Base-by-base conservation (phyloP, 2,797 vertebrate species). In the Argentina silus region DNA sequence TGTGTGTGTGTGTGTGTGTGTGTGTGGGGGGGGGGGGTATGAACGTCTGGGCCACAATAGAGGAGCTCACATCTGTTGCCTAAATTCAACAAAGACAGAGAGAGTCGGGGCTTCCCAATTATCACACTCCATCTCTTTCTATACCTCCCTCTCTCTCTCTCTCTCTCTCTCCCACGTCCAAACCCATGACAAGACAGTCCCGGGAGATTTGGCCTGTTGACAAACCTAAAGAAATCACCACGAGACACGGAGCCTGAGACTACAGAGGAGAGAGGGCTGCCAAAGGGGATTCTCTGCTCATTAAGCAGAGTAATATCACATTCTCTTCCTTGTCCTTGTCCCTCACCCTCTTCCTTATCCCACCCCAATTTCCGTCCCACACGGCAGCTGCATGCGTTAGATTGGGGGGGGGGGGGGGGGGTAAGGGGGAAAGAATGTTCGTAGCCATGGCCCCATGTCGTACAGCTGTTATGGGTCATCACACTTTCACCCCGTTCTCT, bases 291-390 rank as follows among this genome's bases (percentile, higher is more conserved):
- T 82, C 59, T 79, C 36, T 60, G 73, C 69, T 86, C 81, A 83
- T 88, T 74, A 85, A 55, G 60, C 70, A 77, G 61, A 23, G 71
- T 82, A 75, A 81, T 75, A 75, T 81, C 74, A 64, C 47, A 80
- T 75, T 80, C 81, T 80, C 66, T 10, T 63, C 77, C 50, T 78
- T 74, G 60, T 77, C 50, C 78, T 75, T 73, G 50, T 73, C 19
- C 61, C 51, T 56, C 64, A 66, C 48, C 21, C 74, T 67, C 42
- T 69, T 78, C 51, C 76, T 75, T 74, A 53, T 75, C 15, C 63
- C 61, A 36, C 42, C 53, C 15, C n/a, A 36, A 17, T 23, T 64
- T 21, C n/a, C 15, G 7, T 50, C 1, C 19, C 12, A 56, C 19
- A 66, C 17, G 73, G 66, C 78, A 72, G 76, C 74, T 63, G 65